Conservation (phyloP, 2,113 vertebrate genomes). For the Heterotilapia buettikoferi region DNA sequence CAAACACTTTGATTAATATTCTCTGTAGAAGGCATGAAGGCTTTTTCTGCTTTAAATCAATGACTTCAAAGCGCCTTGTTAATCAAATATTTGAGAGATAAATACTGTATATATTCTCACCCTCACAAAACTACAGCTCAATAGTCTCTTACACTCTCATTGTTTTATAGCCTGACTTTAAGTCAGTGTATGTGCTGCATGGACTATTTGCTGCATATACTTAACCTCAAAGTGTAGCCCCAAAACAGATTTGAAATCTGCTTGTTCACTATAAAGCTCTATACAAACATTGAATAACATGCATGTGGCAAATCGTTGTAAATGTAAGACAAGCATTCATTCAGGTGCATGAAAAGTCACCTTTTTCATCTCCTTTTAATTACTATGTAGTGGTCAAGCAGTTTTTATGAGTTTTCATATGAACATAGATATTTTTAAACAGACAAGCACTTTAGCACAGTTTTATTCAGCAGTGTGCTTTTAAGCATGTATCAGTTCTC, state of each 20-base stretch:
- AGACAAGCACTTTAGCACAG: background rate
- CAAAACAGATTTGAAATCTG: background rate
- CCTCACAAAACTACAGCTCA: constrained; percentile 17
- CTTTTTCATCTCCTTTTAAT: background rate
- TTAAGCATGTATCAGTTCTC: background rate
- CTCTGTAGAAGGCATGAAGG: constrained; percentile 18
- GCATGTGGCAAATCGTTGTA: background rate
- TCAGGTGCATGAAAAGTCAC: background rate
- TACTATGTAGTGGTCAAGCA: background rate
- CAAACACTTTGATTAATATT: constrained; percentile 48
- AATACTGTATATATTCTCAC: constrained; percentile 17
- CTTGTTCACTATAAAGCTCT: background rate
- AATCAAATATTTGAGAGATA: constrained; percentile 45
- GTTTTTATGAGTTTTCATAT: background rate
- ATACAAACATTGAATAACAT: background rate
- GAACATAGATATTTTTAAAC: background rate
- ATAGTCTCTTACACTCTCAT: constrained; percentile 26
- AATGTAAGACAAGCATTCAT: background rate
- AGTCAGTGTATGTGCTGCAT: constrained; percentile 2
- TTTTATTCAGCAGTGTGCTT: background rate
- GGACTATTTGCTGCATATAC: background rate
- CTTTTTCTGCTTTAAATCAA: constrained; percentile 23
- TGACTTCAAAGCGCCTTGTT: constrained; percentile 47
- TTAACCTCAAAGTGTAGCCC: background rate
- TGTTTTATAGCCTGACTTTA: constrained; percentile 30